These are phyloP conservation scores for Haliclystus octoradiatus DNA, from an alignment of 30 jellyfish, hydroid and myxozoan species.

Conservation along the genomic window DNA sequence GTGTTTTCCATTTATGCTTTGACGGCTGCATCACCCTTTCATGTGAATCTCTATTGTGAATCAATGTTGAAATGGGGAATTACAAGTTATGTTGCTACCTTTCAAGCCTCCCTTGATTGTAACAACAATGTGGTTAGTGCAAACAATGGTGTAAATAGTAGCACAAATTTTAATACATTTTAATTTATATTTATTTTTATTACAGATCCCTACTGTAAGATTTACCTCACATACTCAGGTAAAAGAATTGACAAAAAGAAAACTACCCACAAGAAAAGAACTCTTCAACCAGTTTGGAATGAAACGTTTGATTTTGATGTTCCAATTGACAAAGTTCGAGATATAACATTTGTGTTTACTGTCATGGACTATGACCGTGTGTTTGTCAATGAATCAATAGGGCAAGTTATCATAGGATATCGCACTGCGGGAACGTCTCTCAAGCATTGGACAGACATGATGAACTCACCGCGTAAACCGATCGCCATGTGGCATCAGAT, in stretches of 20 bases:
- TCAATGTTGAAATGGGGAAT: no score
- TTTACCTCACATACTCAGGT: constrained; percentile 67
- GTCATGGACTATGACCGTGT: constrained; percentile 86
- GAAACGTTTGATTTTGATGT: constrained; percentile 80
- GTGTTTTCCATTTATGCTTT: no score
- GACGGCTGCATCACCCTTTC: no score
- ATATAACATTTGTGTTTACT: constrained; percentile 69
- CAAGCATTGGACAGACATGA: constrained; percentile 92
- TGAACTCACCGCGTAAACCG: constrained; percentile 76
- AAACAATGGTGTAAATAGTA: no score
- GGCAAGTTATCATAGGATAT: constrained; percentile 76
- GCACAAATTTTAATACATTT: no score
- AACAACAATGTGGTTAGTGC: no score
- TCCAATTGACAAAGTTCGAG: constrained; percentile 78
- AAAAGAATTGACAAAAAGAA: constrained; percentile 79
- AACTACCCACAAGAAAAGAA: constrained; percentile 39
- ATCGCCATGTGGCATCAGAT: constrained; percentile 89
- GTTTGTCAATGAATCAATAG: constrained; percentile 63
- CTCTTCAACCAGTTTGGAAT: constrained; percentile 79
- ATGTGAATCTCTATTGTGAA: no score
- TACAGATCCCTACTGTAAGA: constrained; percentile 74
- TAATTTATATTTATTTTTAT: no score
- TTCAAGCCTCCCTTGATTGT: no score
- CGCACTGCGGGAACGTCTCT: constrained; percentile 86
- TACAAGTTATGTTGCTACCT: no score